phyloP scores from a whole-genome alignment of 2,888 invertebrate genomes.

The Pyrgus malvae region DNA sequence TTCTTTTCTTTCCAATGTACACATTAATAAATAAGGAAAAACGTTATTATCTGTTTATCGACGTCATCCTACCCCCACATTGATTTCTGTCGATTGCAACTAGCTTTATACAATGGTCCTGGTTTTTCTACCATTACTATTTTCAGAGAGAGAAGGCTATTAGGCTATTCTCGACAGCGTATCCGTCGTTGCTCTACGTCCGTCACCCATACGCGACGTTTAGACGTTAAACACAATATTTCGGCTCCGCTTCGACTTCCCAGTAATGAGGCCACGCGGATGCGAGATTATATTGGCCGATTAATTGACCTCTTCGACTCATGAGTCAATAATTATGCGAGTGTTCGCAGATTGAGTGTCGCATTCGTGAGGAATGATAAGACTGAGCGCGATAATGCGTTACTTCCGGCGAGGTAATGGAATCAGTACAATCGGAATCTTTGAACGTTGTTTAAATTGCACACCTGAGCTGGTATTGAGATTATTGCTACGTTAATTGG shows the following conservation, averaged over 20 bases:
- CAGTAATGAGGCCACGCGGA: constrained; percentile 34
- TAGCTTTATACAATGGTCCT: too few relatives aligned
- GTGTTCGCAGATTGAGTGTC: constrained; percentile 31
- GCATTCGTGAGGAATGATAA: constrained; percentile 19
- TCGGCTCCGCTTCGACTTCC: constrained; percentile 30
- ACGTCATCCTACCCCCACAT: too few relatives aligned
- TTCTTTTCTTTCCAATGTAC: too few relatives aligned
- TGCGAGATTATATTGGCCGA: constrained; percentile 32
- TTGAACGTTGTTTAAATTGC: constrained; percentile 26
- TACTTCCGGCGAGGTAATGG: constrained; percentile 31
- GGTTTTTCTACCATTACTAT: too few relatives aligned
- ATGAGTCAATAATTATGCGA: constrained; percentile 36
- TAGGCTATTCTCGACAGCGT: too few relatives aligned
- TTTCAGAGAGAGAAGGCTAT: too few relatives aligned
- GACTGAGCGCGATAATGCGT: constrained; percentile 26
- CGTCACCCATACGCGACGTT: too few relatives aligned
- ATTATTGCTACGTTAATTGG: constrained; percentile 21
- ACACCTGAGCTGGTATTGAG: constrained; percentile 13
- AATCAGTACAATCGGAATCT: constrained; percentile 29
- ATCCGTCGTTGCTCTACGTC: too few relatives aligned
- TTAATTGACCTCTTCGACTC: constrained; percentile 32
- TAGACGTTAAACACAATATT: constrained; percentile 38
- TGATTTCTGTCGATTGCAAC: too few relatives aligned
- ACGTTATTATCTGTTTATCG: too few relatives aligned
- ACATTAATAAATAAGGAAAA: too few relatives aligned